phyloP scores from a whole-genome alignment of 2,888 invertebrate genomes.

The Cataglyphis altisquamis region DNA sequence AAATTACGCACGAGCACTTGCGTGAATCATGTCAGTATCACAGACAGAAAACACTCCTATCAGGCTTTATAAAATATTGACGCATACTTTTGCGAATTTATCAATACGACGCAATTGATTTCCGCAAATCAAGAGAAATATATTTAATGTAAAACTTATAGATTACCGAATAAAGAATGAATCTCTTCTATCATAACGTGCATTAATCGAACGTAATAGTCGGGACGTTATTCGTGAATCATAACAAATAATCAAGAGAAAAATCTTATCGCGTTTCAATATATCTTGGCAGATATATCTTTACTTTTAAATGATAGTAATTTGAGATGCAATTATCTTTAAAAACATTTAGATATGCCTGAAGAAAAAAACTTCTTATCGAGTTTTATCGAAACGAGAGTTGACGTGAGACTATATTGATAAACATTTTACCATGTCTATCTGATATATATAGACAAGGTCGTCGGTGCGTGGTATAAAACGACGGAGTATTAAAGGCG shows the following conservation, averaged over 20 bases:
- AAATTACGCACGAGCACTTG: background rate
- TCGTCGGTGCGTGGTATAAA: slow-evolving; percentile 50
- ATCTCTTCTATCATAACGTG: slow-evolving; percentile 13
- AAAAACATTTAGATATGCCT: slow-evolving; percentile 31
- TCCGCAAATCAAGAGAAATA: slow-evolving; percentile 1
- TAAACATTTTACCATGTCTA: slow-evolving; percentile 52
- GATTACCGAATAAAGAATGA: slow-evolving; percentile 16
- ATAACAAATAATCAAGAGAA: background rate
- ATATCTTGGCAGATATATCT: background rate
- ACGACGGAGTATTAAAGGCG: slow-evolving; percentile 43
- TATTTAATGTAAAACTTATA: background rate
- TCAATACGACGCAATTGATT: slow-evolving; percentile 22
- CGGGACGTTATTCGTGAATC: slow-evolving; percentile 22
- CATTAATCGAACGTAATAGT: slow-evolving; percentile 12
- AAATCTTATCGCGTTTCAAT: slow-evolving; percentile 24
- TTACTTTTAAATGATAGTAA: slow-evolving; percentile 6
- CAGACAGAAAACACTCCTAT: slow-evolving; percentile 38
- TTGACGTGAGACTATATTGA: slow-evolving; percentile 44
- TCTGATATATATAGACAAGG: slow-evolving; percentile 43
- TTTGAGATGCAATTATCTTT: slow-evolving; percentile 15
- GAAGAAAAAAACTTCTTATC: slow-evolving; percentile 55
- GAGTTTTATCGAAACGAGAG: slow-evolving; percentile 11
- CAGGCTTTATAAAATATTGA: slow-evolving; percentile 37
- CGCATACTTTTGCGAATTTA: slow-evolving; percentile 33
- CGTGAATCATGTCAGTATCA: slow-evolving; percentile 38